Conservation (phyloP, 2,797 vertebrate genomes). For the Propithecus deckenii region DNA sequence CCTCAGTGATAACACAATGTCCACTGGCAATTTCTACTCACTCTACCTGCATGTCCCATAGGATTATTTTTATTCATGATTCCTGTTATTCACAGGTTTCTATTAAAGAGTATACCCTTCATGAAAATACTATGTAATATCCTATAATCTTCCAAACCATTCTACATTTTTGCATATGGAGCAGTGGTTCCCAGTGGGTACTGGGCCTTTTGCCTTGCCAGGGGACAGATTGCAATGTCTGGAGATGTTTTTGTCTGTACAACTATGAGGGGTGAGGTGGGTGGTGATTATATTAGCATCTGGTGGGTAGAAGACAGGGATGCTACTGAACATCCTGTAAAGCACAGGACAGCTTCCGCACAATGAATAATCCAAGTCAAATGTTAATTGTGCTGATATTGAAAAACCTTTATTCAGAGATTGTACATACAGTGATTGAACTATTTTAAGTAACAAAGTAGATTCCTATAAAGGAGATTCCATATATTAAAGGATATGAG, state of each 20-base stretch:
- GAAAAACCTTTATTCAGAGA: neutral
- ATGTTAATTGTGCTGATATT: neutral
- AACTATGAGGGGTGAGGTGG: accelerated
- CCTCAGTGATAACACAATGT: neutral
- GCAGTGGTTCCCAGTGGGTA: neutral
- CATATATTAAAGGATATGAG: neutral
- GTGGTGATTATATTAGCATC: neutral
- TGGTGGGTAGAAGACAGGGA: neutral
- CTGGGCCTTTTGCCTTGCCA: neutral
- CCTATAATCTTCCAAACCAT: neutral
- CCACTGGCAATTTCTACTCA: neutral
- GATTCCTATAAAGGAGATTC: neutral
- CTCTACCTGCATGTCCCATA: neutral
- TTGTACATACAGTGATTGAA: neutral
- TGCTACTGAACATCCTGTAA: neutral
- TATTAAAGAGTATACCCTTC: neutral
- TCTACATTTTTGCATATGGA: neutral
- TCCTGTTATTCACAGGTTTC: neutral
- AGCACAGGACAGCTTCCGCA: accelerated
- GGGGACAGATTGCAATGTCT: neutral
- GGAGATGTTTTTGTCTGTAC: neutral
- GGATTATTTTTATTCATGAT: neutral
- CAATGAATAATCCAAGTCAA: neutral
- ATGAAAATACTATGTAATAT: neutral
- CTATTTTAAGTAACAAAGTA: neutral